phyloP scores from a whole-genome alignment of 2,113 vertebrate species.

The Atlantisia rogersi region DNA sequence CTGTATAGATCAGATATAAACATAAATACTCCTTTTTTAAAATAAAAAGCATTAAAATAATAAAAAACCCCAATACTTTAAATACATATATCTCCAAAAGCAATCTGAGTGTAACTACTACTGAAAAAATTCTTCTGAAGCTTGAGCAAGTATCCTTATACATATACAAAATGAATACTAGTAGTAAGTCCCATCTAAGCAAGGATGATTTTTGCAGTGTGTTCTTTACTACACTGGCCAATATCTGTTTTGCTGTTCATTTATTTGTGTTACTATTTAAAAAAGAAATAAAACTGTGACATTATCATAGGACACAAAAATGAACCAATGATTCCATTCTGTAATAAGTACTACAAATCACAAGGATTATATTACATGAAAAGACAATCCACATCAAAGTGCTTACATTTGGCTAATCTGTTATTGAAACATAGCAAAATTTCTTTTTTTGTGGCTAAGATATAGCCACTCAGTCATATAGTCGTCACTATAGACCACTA shows the following conservation, averaged over 20 bases:
- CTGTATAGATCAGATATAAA: not conserved
- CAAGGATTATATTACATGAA: not conserved
- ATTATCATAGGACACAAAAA: not conserved
- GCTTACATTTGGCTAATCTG: not conserved
- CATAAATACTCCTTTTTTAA: not conserved
- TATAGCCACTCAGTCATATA: not conserved
- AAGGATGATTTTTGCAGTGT: not conserved
- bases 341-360: not conserved
- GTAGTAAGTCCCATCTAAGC: not conserved
- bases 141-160: not conserved
- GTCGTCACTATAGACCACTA: too few relatives aligned
- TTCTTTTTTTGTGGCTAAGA: not conserved
- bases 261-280: not conserved
- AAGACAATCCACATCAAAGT: not conserved
- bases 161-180: not conserved
- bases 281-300: not conserved
- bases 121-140: not conserved
- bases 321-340: not conserved
- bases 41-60: not conserved
- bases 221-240: not conserved
- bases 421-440: not conserved
- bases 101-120: not conserved
- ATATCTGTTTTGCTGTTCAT: not conserved
- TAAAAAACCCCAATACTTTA: not conserved
- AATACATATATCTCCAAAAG: not conserved